phyloP scores from a whole-genome alignment of 2,797 vertebrate species.

The Pantherophis vulpinus region DNA sequence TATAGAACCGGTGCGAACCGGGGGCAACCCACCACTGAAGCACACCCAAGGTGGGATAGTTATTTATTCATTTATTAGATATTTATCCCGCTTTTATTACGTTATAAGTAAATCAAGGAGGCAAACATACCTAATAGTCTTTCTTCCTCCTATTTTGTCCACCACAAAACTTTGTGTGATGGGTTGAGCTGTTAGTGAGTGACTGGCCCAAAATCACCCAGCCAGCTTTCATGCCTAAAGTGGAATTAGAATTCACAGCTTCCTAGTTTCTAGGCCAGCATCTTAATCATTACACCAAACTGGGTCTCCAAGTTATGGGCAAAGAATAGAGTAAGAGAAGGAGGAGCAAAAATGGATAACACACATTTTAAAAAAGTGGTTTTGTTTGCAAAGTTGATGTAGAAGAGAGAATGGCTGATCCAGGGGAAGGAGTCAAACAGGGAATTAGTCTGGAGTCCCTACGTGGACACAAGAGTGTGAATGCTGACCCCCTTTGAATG shows the following conservation, averaged over 20 bases:
- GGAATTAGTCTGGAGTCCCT: no score
- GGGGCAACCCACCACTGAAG: not conserved
- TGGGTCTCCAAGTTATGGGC: not conserved
- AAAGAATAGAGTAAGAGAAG: not conserved
- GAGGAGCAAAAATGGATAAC: not conserved
- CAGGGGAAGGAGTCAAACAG: no score
- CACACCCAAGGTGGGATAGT: not conserved
- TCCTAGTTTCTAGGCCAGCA: not conserved
- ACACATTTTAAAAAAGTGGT: not conserved
- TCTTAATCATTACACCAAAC: not conserved
- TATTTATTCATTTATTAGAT: not conserved
- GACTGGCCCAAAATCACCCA: not conserved
- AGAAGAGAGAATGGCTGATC: not conserved
- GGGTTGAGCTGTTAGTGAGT: no score
- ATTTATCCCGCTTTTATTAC: no score
- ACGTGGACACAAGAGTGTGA: no score
- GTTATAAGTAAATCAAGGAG: no score
- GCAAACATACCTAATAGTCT: no score
- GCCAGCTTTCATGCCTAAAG: not conserved
- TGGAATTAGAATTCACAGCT: not conserved
- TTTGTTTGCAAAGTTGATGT: not conserved
- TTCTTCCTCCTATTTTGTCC: no score
- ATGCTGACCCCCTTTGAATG: no score
- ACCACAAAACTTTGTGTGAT: no score
- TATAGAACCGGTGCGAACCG: no score